Base-by-base conservation (phyloP, 1,140 invertebrate genomes). In the Heterodera carotae region DNA sequence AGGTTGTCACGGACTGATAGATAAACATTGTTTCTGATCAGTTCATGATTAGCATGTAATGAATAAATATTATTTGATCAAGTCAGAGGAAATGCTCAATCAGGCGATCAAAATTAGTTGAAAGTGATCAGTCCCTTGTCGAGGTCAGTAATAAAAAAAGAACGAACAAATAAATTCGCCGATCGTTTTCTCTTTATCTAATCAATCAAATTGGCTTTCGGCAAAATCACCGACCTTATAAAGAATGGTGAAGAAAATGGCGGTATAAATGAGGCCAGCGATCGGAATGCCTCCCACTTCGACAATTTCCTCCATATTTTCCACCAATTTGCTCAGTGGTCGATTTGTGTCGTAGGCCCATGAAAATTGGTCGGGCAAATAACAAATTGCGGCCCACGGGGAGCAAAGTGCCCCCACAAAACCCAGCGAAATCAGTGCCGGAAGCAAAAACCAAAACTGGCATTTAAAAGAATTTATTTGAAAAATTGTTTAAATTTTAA, bases 221-320 rank as follows among this genome's bases (percentile, higher is more conserved):
- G 2, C 15, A 18, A 53, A 53, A 22, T 53, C n/a, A 25, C 31
- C 62, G 60, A 84, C 82, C 77, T 80, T 84, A 33, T 73, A 43
- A 43, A 80, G 60, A 15, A 84, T 56, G 4, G 72, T 39, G 36
- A 74, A 18, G 66, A 84, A 78, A 64, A 85, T 78, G 22, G 76
- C 34, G 7, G 79, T 5, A 48, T 85, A 84, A 62, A 85, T 77
- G 39, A 85, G 33, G 1, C 66, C 76, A 15, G 83, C 81, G 2
- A 79, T 33, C 29, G 73, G 62, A 60, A 84, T 85, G 15, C 81
- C 82, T 8, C 81, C 81, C 10, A 84, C 56, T 75, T 84, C 83
- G 36, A 84, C 84, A 29, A 39, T 67, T 80, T 79, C 80, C 69
- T 82, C 83, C 48, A 36, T 79, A 22, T 36, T 75, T 76, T 84